phyloP scores from a whole-genome alignment of 2,888 invertebrate species.

The Timandra comae region DNA sequence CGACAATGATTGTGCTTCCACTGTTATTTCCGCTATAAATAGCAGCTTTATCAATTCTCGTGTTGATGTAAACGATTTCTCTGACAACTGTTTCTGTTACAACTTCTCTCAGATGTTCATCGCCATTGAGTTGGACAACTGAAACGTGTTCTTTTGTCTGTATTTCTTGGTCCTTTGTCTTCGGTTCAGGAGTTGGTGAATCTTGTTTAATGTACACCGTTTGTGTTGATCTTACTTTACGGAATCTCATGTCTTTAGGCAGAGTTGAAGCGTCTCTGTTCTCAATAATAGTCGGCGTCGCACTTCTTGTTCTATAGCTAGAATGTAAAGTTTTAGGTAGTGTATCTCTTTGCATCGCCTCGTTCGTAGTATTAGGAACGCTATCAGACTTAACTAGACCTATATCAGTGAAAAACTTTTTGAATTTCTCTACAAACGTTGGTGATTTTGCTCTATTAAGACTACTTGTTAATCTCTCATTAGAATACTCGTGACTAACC shows the following conservation, averaged over 20 bases:
- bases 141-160: constrained; percentile 58
- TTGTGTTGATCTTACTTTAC: constrained; percentile 61
- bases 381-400: constrained; percentile 57
- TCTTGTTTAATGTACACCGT: constrained; percentile 62
- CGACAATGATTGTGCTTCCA: constrained; percentile 64
- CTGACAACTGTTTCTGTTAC: constrained; percentile 44
- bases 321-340: constrained; percentile 57
- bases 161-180: constrained; percentile 34
- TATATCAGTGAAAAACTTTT: constrained; percentile 64
- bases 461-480: constrained; percentile 54
- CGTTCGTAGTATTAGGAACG: constrained; percentile 21
- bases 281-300: constrained; percentile 43
- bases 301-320: constrained; percentile 53
- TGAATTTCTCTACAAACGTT: constrained; percentile 67
- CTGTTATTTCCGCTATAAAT: constrained; percentile 57
- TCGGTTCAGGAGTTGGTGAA: constrained; percentile 30
- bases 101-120: constrained; percentile 44
- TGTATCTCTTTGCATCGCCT: constrained; percentile 31
- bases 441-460: constrained; percentile 64
- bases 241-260: constrained; percentile 68
- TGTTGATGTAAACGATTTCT: constrained; percentile 56
- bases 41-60: no score
- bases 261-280: constrained; percentile 59
- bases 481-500: constrained; percentile 45
- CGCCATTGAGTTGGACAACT: constrained; percentile 59